phyloP scores from a whole-genome alignment of 2,888 invertebrate genomes.

The Sinelater perroti region DNA sequence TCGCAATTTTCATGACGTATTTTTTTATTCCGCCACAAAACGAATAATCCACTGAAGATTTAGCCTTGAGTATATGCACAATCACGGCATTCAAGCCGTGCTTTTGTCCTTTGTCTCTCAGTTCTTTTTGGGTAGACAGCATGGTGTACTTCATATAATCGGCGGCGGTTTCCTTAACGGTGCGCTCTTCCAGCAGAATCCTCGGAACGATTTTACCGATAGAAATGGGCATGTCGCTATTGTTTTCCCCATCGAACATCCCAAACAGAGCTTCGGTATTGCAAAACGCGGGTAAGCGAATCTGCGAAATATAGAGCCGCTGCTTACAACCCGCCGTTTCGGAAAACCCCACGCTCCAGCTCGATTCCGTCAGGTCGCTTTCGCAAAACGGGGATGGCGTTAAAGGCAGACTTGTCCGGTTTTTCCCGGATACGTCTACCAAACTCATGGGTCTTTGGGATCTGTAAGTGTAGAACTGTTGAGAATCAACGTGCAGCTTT shows the following conservation, averaged over 20 bases:
- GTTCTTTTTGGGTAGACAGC: constrained; percentile 79
- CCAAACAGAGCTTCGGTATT: constrained; percentile 84
- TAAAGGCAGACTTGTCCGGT: constrained; percentile 72
- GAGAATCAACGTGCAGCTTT: constrained; percentile 82
- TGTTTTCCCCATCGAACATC: constrained; percentile 82
- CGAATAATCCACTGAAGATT: constrained; percentile 66
- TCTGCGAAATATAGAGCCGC: constrained; percentile 79
- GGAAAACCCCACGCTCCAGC: constrained; percentile 86
- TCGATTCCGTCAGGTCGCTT: constrained; percentile 69
- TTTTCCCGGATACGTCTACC: constrained; percentile 85
- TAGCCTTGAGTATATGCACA: constrained; percentile 75
- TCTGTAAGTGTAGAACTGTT: constrained; percentile 81
- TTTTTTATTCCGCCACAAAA: constrained; percentile 70
- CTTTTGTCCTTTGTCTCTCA: constrained; percentile 77
- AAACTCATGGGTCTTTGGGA: constrained; percentile 83
- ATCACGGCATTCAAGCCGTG: constrained; percentile 78
- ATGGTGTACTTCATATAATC: constrained; percentile 89
- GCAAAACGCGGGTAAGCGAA: constrained; percentile 80
- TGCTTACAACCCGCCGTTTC: constrained; percentile 81
- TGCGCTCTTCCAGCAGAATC: constrained; percentile 81
- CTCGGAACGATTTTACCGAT: constrained; percentile 80
- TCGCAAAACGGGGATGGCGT: constrained; percentile 62
- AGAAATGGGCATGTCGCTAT: constrained; percentile 72
- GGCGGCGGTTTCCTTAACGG: constrained; percentile 79
- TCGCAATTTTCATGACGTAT: constrained; percentile 76